A percentile compares a stretch with the other conserved stretches of the same genome.
phyloP scores from a whole-genome alignment of 2,797 vertebrate genomes.

The Lutjanus argentimaculatus region DNA sequence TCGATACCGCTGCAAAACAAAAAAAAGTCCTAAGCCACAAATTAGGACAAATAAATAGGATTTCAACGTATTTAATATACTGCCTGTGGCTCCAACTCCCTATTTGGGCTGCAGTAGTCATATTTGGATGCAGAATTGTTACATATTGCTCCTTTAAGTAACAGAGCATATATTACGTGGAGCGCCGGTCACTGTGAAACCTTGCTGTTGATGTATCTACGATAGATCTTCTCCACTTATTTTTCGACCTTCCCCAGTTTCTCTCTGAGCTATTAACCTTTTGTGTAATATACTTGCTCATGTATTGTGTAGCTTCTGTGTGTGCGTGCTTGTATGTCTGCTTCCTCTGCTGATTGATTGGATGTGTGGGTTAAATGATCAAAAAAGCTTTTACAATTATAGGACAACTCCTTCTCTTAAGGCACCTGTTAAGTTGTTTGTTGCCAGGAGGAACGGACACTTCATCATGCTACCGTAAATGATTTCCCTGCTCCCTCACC shows the following conservation, averaged over 20 bases:
- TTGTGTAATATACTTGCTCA: constrained; percentile 35
- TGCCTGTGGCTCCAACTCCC: background rate
- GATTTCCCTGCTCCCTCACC: constrained; percentile 74
- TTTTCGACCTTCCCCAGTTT: constrained; percentile 34
- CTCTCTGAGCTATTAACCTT: constrained; percentile 62
- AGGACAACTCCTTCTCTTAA: constrained; percentile 72
- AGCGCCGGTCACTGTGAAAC: constrained; percentile 19
- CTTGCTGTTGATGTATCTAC: background rate
- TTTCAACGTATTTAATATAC: too few species aligned
- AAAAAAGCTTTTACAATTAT: constrained; percentile 82
- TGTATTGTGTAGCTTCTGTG: constrained; percentile 26
- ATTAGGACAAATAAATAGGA: too few species aligned
- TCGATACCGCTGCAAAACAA: too few species aligned
- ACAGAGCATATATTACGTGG: constrained; percentile 4
- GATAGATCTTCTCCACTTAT: constrained; percentile 54
- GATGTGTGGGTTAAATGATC: constrained; percentile 76
- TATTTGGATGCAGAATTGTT: too few species aligned
- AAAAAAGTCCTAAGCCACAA: too few species aligned
- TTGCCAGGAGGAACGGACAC: constrained; percentile 70
- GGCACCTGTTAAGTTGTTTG: constrained; percentile 78
- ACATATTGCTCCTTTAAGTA: background rate
- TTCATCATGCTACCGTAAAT: constrained; percentile 74
- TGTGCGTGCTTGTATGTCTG: constrained; percentile 37
- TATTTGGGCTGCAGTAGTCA: too few species aligned
- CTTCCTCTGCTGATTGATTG: constrained; percentile 75